Evolutionary conservation across 1,140 invertebrate genomes (phyloP).

Genomic region (Dryas iulia): DNA sequence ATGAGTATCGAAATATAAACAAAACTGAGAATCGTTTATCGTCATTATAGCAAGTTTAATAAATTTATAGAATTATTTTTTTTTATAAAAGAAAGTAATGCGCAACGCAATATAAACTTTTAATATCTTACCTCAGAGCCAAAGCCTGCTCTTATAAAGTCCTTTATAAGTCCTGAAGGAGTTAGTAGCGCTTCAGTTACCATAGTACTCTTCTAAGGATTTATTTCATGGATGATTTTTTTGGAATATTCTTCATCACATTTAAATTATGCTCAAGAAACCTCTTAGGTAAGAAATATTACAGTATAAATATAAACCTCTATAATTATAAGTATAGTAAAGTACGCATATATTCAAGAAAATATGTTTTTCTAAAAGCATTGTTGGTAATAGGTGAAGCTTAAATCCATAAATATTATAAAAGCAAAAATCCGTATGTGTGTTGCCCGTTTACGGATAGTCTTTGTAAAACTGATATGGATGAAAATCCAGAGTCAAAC

Average conservation of each 20-base stretch:
- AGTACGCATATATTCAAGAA: no score
- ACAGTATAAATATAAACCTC: no score
- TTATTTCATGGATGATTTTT: neutral
- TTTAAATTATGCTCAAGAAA: neutral
- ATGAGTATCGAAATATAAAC: no score
- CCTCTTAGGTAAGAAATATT: neutral
- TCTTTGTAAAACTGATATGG: no score
- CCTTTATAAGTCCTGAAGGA: neutral
- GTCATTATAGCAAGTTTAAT: no score
- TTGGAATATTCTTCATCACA: neutral
- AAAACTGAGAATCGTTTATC: no score
- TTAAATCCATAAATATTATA: neutral
- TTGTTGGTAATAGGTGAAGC: neutral
- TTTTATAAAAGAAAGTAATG: neutral
- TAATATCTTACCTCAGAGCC: conserved; percentile 1
- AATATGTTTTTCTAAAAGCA: no score
- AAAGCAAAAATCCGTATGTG: no score
- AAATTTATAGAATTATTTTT: no score
- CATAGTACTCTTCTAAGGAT: neutral
- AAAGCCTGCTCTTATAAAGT: conserved; percentile 2
- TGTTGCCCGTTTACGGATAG: no score
- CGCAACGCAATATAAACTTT: neutral
- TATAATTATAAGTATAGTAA: no score
- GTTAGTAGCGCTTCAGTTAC: neutral
- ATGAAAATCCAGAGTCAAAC: no score